A percentile compares a stretch with the other conserved stretches of the same genome.
These are phyloP conservation scores for Diplodus sargus DNA, from an alignment of 2,797 vertebrate genomes.

Conservation along the genomic window DNA sequence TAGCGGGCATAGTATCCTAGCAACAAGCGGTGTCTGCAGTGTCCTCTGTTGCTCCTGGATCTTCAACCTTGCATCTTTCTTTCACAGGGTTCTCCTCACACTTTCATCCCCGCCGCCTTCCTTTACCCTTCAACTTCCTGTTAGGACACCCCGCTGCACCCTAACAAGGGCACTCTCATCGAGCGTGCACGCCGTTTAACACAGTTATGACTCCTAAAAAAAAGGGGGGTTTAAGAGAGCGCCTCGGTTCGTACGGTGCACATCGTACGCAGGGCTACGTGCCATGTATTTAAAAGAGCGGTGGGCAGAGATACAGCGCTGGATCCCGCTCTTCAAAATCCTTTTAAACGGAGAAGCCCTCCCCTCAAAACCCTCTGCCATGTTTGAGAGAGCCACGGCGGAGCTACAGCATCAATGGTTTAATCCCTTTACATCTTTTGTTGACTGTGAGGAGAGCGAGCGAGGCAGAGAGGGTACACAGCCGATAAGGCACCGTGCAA, in stretches of 20 bases:
- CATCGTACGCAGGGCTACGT: conserved; percentile 71
- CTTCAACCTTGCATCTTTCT: conserved; percentile 65
- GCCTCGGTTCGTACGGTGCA: conserved; percentile 54
- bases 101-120: conserved; percentile 4
- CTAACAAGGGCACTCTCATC: conserved; percentile 50
- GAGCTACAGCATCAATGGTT: conserved; percentile 67
- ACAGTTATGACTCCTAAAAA: conserved; percentile 22
- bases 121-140: conserved; percentile 19
- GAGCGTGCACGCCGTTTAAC: conserved; percentile 48
- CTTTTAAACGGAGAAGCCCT: conserved; percentile 62
- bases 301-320: conserved; percentile 65
- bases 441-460: conserved; percentile 60
- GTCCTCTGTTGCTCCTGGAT: conserved; percentile 72
- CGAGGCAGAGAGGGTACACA: conserved; percentile 46
- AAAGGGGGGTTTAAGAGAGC: conserved; percentile 51
- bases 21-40: conserved; percentile 80
- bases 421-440: conserved; percentile 77
- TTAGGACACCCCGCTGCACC: conserved; percentile 10
- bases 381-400: conserved; percentile 51
- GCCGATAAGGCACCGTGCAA: conserved; percentile 53
- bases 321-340: conserved; percentile 67
- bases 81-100: conserved; percentile 40
- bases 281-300: conserved; percentile 72
- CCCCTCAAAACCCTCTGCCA: conserved; percentile 56
- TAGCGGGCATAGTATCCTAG: conserved; percentile 80